phyloP scores from a whole-genome alignment of 2,797 vertebrate genomes.

The Enteromius paludinosus region DNA sequence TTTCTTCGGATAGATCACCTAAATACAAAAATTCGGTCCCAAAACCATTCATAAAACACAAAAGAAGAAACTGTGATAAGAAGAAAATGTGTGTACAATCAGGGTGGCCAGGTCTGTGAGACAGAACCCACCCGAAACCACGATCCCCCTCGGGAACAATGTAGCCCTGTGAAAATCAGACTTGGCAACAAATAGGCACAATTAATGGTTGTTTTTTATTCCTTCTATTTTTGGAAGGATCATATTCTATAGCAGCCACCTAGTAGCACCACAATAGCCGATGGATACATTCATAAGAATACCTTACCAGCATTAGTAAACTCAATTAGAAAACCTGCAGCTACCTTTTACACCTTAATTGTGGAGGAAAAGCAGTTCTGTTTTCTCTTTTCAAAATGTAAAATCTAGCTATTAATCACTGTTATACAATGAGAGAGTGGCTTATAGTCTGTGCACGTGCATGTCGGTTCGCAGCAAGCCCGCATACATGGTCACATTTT shows the following conservation, averaged over 20 bases:
- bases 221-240: not conserved
- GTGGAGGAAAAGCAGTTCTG: not conserved
- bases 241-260: not conserved
- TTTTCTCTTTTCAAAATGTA: not conserved
- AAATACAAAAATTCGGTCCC: not conserved
- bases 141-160: not conserved
- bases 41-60: not conserved
- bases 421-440: no score
- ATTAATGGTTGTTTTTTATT: no score
- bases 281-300: not conserved
- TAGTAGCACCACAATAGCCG: not conserved
- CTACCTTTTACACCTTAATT: not conserved
- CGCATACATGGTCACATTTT: not conserved
- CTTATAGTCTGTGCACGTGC: not conserved
- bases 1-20: not conserved
- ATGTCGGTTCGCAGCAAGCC: not conserved
- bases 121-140: not conserved
- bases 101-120: not conserved
- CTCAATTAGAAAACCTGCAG: not conserved
- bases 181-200: no score
- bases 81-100: not conserved
- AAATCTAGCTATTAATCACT: no score
- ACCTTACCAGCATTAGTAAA: not conserved
- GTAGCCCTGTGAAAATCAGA: not conserved
- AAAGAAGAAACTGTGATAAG: not conserved